Conservation (phyloP, 1,140 invertebrate genomes). For the Archivesica marissinica region DNA sequence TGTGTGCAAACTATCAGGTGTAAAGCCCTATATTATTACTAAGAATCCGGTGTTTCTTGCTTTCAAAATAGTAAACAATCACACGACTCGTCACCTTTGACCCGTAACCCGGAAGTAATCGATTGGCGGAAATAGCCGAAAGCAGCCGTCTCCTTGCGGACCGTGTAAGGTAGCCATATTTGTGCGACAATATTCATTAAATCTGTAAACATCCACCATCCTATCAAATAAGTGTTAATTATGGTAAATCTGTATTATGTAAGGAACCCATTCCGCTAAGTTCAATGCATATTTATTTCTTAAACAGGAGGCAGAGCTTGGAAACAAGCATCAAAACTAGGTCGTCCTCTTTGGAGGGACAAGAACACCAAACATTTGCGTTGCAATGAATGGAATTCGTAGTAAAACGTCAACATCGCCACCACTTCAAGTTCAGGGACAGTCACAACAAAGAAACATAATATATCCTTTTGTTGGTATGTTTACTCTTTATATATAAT, state of each 20-base stretch:
- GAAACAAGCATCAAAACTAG: conserved; percentile 75
- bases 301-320: conserved; percentile 79
- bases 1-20: too few species aligned
- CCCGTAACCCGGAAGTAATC: conserved; percentile 59
- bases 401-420: conserved; percentile 73
- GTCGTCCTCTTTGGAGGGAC: conserved; percentile 76
- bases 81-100: conserved; percentile 48
- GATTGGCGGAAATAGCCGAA: conserved; percentile 68
- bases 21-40: too few species aligned
- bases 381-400: conserved; percentile 79
- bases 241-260: background rate
- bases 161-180: conserved; percentile 77
- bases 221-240: conserved; percentile 1
- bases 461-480: conserved; percentile 67
- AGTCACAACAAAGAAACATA: conserved; percentile 67
- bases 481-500: conserved; percentile 12
- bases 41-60: too few species aligned
- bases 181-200: conserved; percentile 41
- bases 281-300: conserved; percentile 66
- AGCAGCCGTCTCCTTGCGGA: conserved; percentile 77
- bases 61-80: conserved; percentile 37
- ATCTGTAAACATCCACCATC: conserved; percentile 65
- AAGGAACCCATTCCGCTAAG: conserved; percentile 22
- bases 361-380: conserved; percentile 72
- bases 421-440: conserved; percentile 71